A percentile compares a stretch with the other conserved stretches of the same genome.
Conservation (phyloP, 2,888 invertebrate genomes). For the Zhengitettix transpicula region DNA sequence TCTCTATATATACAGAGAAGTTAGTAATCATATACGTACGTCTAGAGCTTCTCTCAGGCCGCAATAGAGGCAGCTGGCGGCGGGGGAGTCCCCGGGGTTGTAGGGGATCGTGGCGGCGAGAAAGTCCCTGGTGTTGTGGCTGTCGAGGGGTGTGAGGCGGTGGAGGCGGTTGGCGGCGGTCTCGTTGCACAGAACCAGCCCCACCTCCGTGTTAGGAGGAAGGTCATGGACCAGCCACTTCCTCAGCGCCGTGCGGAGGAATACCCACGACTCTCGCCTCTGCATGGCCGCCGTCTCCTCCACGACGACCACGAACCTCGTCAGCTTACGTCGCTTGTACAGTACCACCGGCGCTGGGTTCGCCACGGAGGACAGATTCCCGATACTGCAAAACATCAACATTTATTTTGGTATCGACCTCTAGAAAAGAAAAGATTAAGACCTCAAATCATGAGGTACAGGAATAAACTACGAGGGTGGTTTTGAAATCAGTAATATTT, state of each 20-base stretch:
- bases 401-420: no score
- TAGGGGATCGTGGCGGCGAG: slow-evolving; percentile 33
- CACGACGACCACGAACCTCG: slow-evolving; percentile 37
- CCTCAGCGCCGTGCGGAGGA: slow-evolving; percentile 36
- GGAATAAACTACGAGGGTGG: no score
- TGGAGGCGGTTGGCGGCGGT: slow-evolving; percentile 21
- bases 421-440: no score
- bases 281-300: slow-evolving; percentile 41
- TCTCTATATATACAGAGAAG: no score
- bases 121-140: slow-evolving; percentile 24
- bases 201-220: slow-evolving; percentile 33
- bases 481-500: no score
- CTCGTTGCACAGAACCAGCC: slow-evolving; percentile 29
- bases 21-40: slow-evolving; percentile 11
- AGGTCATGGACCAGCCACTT: slow-evolving; percentile 40
- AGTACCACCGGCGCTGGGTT: slow-evolving; percentile 31
- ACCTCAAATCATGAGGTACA: no score
- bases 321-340: slow-evolving; percentile 33
- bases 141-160: slow-evolving; percentile 22
- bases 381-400: background rate
- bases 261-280: slow-evolving; percentile 39
- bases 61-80: slow-evolving; percentile 31
- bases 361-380: slow-evolving; percentile 11
- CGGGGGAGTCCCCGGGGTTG: slow-evolving; percentile 31
- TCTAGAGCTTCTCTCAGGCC: slow-evolving; percentile 24